A percentile compares a stretch with the other conserved stretches of the same genome.
Conservation (phyloP, 2,113 vertebrate genomes). For the Chionis minor region DNA sequence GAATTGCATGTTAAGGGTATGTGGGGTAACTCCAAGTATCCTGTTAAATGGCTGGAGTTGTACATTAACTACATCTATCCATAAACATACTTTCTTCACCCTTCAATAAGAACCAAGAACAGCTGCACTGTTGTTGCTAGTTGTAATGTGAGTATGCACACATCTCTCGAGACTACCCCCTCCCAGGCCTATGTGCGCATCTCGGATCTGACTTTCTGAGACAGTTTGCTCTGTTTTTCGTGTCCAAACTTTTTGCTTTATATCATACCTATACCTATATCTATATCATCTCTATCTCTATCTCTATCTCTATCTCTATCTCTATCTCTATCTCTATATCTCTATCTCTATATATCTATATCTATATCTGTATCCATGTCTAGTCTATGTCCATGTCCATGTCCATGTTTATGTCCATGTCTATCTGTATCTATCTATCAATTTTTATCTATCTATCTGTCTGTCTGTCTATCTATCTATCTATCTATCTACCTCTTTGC, state of each 20-base stretch:
- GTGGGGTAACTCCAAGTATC: not conserved
- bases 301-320: no score
- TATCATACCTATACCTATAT: no score
- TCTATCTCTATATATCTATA: no score
- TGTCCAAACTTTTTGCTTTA: not conserved
- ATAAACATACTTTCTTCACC: not conserved
- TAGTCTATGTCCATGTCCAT: no score
- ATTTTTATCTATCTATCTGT: no score
- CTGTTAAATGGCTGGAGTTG: slow-evolving; percentile 1
- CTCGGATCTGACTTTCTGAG: not conserved
- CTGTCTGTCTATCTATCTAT: no score
- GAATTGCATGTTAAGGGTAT: not conserved
- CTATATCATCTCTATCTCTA: no score
- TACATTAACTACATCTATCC: not conserved
- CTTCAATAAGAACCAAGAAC: slow-evolving; percentile 1
- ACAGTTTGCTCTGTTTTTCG: not conserved
- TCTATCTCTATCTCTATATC: no score
- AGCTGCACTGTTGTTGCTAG: not conserved
- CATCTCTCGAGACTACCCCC: not conserved
- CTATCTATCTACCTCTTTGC: not conserved
- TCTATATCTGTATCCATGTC: no score
- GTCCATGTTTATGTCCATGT: no score
- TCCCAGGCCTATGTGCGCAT: not conserved
- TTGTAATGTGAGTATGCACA: not conserved
- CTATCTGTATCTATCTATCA: no score